phyloP scores from a whole-genome alignment of 2,797 vertebrate species.

The Simalia tracyae region DNA sequence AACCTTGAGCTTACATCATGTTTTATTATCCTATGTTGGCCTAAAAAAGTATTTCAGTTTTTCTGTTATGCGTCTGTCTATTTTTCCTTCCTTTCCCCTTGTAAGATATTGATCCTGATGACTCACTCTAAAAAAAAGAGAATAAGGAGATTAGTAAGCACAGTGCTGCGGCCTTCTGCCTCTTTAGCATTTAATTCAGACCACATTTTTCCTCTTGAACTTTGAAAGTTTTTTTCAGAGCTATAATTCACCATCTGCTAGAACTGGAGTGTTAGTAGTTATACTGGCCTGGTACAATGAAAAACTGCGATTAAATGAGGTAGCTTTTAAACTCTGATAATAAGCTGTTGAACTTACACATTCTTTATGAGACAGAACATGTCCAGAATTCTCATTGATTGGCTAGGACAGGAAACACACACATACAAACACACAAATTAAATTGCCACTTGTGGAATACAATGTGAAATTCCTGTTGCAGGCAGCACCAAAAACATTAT shows the following conservation, averaged over 20 bases:
- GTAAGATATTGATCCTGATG: slow-evolving; percentile 14
- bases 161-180: neutral
- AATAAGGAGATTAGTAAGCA: neutral
- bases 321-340: neutral
- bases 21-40: neutral
- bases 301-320: neutral
- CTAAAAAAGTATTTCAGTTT: neutral
- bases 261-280: neutral
- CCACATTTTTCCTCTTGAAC: neutral
- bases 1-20: neutral
- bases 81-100: neutral
- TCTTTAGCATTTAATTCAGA: slow-evolving; percentile 14
- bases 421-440: neutral
- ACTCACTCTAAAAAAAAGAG: neutral
- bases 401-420: neutral
- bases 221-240: slow-evolving; percentile 3
- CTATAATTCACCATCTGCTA: neutral
- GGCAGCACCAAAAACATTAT: neutral
- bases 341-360: neutral
- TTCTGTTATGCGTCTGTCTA: neutral
- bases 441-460: neutral
- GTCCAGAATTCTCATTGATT: neutral
- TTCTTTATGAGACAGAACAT: neutral
- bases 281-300: neutral
- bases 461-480: neutral